Percentiles rank a stretch among this genome's conserved stretches.
Evolutionary conservation across 37 sponge, comb jelly and placozoan genomes (phyloP).

Genomic region (Hexactinellida sp.): DNA sequence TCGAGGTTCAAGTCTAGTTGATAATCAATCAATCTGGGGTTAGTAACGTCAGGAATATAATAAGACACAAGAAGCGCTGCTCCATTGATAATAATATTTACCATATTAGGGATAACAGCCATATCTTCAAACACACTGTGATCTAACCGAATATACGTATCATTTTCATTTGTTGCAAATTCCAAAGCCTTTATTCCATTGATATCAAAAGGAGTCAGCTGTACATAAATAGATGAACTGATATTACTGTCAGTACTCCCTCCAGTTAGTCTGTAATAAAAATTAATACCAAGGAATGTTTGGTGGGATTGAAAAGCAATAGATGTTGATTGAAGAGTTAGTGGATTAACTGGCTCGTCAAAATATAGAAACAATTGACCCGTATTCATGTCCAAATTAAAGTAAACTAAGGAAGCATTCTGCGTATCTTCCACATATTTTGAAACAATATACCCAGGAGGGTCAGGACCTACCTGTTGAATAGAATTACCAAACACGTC

Average conservation of each 20-base stretch:
- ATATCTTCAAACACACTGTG: conserved; percentile 12
- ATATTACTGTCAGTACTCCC: conserved; percentile 44
- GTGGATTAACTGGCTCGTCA: conserved; percentile 45
- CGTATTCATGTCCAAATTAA: conserved; percentile 35
- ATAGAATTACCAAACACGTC: conserved; percentile 52
- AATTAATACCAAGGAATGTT: neutral
- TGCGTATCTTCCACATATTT: conserved; percentile 10
- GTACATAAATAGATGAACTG: conserved; percentile 28
- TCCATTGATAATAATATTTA: conserved; percentile 16
- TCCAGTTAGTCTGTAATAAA: conserved; percentile 50
- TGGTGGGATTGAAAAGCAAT: conserved; percentile 22
- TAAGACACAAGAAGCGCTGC: conserved; percentile 28
- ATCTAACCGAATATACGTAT: conserved; percentile 3
- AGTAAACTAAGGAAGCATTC: conserved; percentile 13
- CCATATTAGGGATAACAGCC: conserved; percentile 14
- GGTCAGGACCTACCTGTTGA: conserved; percentile 20
- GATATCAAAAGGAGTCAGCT: conserved; percentile 39
- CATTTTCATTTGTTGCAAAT: conserved; percentile 40
- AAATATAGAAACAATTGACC: conserved; percentile 43
- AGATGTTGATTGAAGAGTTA: conserved; percentile 20
- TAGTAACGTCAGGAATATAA: conserved; percentile 41
- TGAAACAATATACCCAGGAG: conserved; percentile 52
- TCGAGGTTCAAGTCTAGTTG: conserved; percentile 47
- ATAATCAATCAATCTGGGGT: conserved; percentile 34
- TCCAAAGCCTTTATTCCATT: conserved; percentile 55